Evolutionary conservation across 1,140 invertebrate genomes (phyloP).

Genomic region (Calliphora vicina): DNA sequence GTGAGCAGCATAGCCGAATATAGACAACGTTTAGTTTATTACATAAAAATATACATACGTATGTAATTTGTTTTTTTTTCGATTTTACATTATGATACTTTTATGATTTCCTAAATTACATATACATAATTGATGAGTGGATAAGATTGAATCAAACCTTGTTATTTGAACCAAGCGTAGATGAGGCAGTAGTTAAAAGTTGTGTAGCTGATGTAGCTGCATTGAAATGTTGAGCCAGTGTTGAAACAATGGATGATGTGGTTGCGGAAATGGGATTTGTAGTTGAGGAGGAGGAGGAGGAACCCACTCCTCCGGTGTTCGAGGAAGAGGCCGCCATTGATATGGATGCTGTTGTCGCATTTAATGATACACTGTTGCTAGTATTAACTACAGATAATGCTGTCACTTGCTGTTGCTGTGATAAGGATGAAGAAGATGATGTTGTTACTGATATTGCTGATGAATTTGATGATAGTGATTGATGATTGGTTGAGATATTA

Average conservation of each 20-base stretch:
- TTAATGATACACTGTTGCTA: slow-evolving; percentile 44
- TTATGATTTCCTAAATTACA: too few relatives aligned
- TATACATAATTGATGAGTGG: background rate
- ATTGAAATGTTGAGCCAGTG: slow-evolving; percentile 57
- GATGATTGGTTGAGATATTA: slow-evolving; percentile 29
- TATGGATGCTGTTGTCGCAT: background rate
- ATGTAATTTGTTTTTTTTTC: too few relatives aligned
- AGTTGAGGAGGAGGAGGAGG: slow-evolving; percentile 35
- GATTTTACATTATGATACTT: too few relatives aligned
- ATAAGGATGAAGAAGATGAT: slow-evolving; percentile 53
- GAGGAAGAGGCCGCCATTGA: slow-evolving; percentile 51
- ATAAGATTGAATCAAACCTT: slow-evolving; percentile 51
- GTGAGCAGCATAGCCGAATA: too few relatives aligned
- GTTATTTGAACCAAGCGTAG: slow-evolving; percentile 48
- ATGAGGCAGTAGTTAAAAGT: slow-evolving; percentile 42
- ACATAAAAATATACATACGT: too few relatives aligned
- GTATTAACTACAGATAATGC: slow-evolving; percentile 47
- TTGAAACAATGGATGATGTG: slow-evolving; percentile 51
- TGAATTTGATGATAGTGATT: slow-evolving; percentile 51
- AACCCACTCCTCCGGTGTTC: background rate
- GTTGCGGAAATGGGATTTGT: slow-evolving; percentile 41
- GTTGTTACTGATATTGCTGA: slow-evolving; percentile 56
- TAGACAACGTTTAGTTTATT: too few relatives aligned
- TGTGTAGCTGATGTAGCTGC: slow-evolving; percentile 48
- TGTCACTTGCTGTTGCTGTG: slow-evolving; percentile 42